Evolutionary conservation across 2,797 vertebrate genomes (phyloP).

Genomic region (Sandelia bainsii): DNA sequence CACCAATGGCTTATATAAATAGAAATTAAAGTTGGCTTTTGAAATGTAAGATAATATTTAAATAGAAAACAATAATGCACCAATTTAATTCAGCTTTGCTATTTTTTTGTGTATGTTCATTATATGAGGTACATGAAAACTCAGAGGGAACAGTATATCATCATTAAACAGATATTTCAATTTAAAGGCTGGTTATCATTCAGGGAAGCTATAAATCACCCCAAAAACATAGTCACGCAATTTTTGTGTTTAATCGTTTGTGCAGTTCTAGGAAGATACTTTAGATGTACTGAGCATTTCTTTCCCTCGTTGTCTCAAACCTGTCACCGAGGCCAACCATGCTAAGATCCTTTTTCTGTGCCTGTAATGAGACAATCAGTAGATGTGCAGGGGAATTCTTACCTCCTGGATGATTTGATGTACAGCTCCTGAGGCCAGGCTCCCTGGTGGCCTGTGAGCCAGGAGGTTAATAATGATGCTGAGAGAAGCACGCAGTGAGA

Average conservation of each 20-base stretch:
- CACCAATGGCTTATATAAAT: slow-evolving; percentile 22
- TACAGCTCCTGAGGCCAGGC: slow-evolving; percentile 44
- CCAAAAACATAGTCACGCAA: no score
- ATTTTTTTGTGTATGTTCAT: not conserved
- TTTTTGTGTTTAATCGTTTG: not conserved
- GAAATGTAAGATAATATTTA: slow-evolving; percentile 5
- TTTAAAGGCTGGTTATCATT: not conserved
- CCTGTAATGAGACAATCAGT: slow-evolving; percentile 21
- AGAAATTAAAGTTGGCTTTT: slow-evolving; percentile 30
- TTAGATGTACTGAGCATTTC: not conserved
- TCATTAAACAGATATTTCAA: not conserved
- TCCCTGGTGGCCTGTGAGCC: slow-evolving; percentile 38
- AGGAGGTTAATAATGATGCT: slow-evolving; percentile 44
- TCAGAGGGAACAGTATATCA: not conserved
- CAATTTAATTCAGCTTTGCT: slow-evolving; percentile 12
- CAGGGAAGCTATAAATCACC: not conserved
- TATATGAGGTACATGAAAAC: not conserved
- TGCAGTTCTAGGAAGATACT: not conserved
- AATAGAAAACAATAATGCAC: not conserved
- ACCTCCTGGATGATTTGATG: slow-evolving; percentile 43
- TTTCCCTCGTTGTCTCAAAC: slow-evolving; percentile 12
- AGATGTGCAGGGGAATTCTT: slow-evolving; percentile 34
- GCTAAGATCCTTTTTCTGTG: not conserved
- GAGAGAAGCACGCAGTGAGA: slow-evolving; percentile 27
- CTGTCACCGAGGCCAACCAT: not conserved